These are phyloP conservation scores for Leptestheria dahalacensis DNA, from an alignment of 1,140 invertebrate genomes.

Conservation along the genomic window DNA sequence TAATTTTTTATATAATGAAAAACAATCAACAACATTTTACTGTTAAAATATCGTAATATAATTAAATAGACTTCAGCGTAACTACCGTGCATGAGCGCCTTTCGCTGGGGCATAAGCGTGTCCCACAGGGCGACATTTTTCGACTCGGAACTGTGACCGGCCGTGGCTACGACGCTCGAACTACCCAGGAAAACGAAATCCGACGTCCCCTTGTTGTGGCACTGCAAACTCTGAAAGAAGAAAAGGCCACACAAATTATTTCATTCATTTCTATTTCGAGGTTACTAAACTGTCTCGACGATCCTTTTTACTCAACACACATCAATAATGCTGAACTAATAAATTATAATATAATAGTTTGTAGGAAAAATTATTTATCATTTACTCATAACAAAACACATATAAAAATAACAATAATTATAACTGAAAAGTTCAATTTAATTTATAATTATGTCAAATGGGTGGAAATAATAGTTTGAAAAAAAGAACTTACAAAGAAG, in stretches of 20 bases:
- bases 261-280: too few species aligned
- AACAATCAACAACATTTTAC: not conserved
- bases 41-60: not conserved
- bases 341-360: not conserved
- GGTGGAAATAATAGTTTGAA: too few species aligned
- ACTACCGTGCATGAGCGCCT: slow-evolving; percentile 75
- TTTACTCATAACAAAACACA: slow-evolving; percentile 1
- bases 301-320: not conserved
- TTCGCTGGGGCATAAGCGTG: slow-evolving; percentile 85
- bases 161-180: slow-evolving; percentile 92
- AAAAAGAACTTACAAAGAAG: slow-evolving; percentile 71
- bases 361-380: slow-evolving; percentile 5
- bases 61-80: slow-evolving; percentile 19
- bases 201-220: slow-evolving; percentile 90
- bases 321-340: not conserved
- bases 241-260: slow-evolving; percentile 20
- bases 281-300: not conserved
- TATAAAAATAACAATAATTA: slow-evolving; percentile 9
- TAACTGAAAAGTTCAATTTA: slow-evolving; percentile 13
- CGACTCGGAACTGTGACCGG: slow-evolving; percentile 89
- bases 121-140: slow-evolving; percentile 99
- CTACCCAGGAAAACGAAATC: slow-evolving; percentile 97
- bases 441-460: slow-evolving; percentile 1
- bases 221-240: slow-evolving; percentile 70
- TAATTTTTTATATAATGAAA: too few species aligned